Percentiles rank a stretch among this genome's conserved stretches.
phyloP scores from a whole-genome alignment of 2,888 invertebrate genomes.

The Pachliopta kotzebuea region DNA sequence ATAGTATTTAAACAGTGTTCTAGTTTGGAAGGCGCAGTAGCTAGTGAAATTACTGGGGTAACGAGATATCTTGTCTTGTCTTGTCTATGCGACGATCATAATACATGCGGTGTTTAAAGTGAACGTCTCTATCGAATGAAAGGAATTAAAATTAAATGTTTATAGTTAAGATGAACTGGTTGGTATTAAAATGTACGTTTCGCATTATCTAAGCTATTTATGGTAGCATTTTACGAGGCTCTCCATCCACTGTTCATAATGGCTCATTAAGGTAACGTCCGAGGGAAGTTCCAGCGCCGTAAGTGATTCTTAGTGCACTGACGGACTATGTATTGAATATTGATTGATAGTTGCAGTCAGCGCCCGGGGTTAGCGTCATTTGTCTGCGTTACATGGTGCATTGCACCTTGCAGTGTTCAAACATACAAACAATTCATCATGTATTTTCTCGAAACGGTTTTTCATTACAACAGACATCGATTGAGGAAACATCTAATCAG shows the following conservation, averaged over 20 bases:
- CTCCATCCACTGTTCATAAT: constrained; percentile 13
- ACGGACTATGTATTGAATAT: constrained; percentile 24
- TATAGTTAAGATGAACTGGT: background rate
- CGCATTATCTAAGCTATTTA: constrained; percentile 4
- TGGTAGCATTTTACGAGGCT: constrained; percentile 12
- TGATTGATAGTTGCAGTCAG: constrained; percentile 20
- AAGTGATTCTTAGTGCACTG: constrained; percentile 23
- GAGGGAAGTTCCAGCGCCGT: constrained; percentile 7
- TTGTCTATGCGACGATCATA: too few species aligned
- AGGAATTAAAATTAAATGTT: background rate
- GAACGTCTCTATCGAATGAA: background rate
- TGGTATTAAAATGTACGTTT: constrained; percentile 8
- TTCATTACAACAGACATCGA: constrained; percentile 4
- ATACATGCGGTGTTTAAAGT: too few species aligned
- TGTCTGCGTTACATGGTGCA: constrained; percentile 25
- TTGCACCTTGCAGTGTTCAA: constrained; percentile 11
- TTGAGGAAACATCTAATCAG: background rate
- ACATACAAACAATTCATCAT: constrained; percentile 18
- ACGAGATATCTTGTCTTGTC: too few species aligned
- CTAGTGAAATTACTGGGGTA: too few species aligned
- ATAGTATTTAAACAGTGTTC: too few species aligned
- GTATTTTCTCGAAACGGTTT: constrained; percentile 8
- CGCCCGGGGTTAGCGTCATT: constrained; percentile 10
- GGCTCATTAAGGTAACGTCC: constrained; percentile 14
- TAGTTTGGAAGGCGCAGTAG: too few species aligned